phyloP scores from a whole-genome alignment of 2,797 vertebrate species.

The Eidolon dupreanum region DNA sequence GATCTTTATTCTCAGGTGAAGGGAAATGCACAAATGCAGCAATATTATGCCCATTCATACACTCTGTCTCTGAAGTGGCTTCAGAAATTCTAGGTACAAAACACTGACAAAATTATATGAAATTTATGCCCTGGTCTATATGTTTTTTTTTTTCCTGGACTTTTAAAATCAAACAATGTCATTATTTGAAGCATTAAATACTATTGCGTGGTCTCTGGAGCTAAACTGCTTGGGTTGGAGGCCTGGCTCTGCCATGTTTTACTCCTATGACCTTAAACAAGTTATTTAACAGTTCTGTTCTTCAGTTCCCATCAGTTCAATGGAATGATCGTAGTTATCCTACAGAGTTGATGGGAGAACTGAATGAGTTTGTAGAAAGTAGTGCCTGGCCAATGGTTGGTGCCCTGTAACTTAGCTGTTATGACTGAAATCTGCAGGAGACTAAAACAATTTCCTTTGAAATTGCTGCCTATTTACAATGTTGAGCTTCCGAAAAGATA shows the following conservation, averaged over 20 bases:
- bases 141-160: background rate
- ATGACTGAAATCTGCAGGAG: background rate
- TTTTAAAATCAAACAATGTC: background rate
- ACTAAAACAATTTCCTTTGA: background rate
- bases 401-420: background rate
- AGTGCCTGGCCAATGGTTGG: background rate
- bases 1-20: background rate
- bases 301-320: background rate
- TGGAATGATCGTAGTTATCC: background rate
- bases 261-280: background rate
- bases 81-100: constrained; percentile 75
- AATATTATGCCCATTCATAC: constrained; percentile 53
- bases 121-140: background rate
- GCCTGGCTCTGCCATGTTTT: background rate
- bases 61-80: constrained; percentile 65
- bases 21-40: constrained; percentile 48
- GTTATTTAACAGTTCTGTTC: background rate
- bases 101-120: constrained; percentile 39
- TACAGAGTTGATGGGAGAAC: background rate
- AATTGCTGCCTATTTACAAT: background rate
- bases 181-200: background rate
- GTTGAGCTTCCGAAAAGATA: background rate
- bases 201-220: background rate
- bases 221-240: background rate
- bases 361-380: background rate